These are phyloP conservation scores for Melolontha melolontha DNA, from an alignment of 2,888 invertebrate genomes.

Conservation along the genomic window DNA sequence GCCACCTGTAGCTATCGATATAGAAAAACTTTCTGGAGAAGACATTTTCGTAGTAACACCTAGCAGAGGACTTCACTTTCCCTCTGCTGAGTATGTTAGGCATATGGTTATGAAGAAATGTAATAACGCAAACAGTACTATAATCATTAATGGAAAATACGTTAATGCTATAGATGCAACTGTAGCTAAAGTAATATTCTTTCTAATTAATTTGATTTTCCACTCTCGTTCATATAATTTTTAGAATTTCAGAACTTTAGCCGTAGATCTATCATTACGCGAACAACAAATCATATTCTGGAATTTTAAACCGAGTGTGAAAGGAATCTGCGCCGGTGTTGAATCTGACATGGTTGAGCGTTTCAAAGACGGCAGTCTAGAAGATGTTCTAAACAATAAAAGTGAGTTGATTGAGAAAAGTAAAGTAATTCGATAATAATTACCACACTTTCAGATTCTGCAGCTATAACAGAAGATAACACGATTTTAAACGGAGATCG, in stretches of 20 bases:
- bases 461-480: too few species aligned
- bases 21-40: constrained; percentile 60
- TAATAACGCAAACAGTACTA: constrained; percentile 50
- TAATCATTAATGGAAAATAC: constrained; percentile 68
- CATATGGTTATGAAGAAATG: constrained; percentile 64
- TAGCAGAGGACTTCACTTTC: constrained; percentile 80
- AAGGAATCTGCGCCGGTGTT: constrained; percentile 61
- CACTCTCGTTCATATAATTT: constrained; percentile 48
- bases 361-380: constrained; percentile 56
- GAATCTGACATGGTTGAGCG: constrained; percentile 53
- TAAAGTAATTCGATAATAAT: too few species aligned
- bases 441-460: too few species aligned
- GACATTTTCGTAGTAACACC: constrained; percentile 73
- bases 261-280: constrained; percentile 67
- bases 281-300: constrained; percentile 68
- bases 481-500: too few species aligned
- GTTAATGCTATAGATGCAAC: constrained; percentile 73
- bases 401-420: constrained; percentile 44
- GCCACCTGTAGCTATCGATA: constrained; percentile 61
- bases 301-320: constrained; percentile 63
- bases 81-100: constrained; percentile 83
- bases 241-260: constrained; percentile 69
- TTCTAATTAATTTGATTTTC: neutral
- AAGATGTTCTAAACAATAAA: constrained; percentile 53
- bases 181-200: constrained; percentile 69